Percentiles rank a stretch among this genome's conserved stretches.
phyloP scores from a whole-genome alignment of 2,797 vertebrate genomes.

The Pangasius djambal region DNA sequence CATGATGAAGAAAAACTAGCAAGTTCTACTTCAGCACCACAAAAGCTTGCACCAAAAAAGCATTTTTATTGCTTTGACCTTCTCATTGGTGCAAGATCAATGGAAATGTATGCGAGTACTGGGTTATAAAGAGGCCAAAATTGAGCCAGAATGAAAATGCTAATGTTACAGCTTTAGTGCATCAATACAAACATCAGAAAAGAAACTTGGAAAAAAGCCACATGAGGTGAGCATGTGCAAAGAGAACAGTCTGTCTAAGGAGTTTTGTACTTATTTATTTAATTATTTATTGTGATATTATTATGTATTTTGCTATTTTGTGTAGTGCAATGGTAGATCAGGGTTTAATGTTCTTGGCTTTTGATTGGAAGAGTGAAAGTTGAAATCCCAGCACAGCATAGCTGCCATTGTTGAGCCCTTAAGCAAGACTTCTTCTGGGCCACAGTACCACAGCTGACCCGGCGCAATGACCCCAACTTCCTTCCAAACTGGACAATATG shows the following conservation, averaged over 20 bases:
- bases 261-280: neutral
- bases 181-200: constrained; percentile 5
- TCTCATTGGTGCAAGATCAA: neutral
- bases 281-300: neutral
- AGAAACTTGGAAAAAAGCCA: neutral
- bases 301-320: neutral
- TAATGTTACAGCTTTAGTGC: constrained; percentile 5
- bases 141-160: neutral
- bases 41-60: neutral
- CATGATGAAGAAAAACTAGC: neutral
- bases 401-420: neutral
- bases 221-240: neutral
- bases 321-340: neutral
- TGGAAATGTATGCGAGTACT: neutral
- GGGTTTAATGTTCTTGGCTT: neutral
- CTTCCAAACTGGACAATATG: neutral
- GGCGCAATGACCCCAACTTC: neutral
- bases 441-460: neutral
- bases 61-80: neutral
- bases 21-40: neutral
- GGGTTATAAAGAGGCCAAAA: neutral
- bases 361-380: neutral
- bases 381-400: neutral
- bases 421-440: too few relatives aligned
- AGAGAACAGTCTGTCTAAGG: neutral